Evolutionary conservation across 2,113 vertebrate genomes (phyloP), one percentile per base, ranked within the genome.

Genomic region (Lamprologus speciosus): DNA sequence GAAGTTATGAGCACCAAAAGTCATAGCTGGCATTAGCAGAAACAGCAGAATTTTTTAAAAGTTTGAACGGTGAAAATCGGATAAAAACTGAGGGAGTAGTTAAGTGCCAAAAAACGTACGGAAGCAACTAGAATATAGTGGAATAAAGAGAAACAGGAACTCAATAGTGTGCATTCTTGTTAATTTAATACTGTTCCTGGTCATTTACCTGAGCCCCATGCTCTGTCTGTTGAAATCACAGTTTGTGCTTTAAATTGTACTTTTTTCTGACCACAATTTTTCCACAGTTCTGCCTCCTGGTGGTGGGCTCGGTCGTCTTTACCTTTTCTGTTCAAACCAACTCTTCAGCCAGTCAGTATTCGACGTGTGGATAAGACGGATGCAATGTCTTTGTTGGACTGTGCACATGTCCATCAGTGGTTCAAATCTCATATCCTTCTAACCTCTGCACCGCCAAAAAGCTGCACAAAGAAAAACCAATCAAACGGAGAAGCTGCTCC

Each of bases 21-120:
- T 33, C 33, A 33, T 33, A n/a, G n/a, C n/a, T n/a, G n/a, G n/a
- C 33, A 33, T 33, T 33, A 33, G 33, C 33, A 33, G 33, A 33
- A 33, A 33, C 0, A 0, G 8, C 33, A 33, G 33, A 33, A 0
- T 33, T 33, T 33, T 33, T 33, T n/a, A 8, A 8, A 40, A 11
- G 37, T 40, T 40, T 42, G 12, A 42, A 42, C 6, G 40, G 40
- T 1, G 11, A 42, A 42, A 42, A 42, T 42, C 11, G 1, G 40
- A 42, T 42, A 42, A 42, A 42, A 42, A 3, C 40, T 42, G 11
- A 42, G 40, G 40, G 40, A 42, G 40, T 42, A 42, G 40, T 42
- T 42, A 42, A 42, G 11, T 42, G 40, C 40, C 40, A 42, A 42
- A 42, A 42, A 42, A 6, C 40, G 11, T 12, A 42, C 40, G 40